phyloP scores from a whole-genome alignment of 2,888 invertebrate species.

The Melanchra persicariae region DNA sequence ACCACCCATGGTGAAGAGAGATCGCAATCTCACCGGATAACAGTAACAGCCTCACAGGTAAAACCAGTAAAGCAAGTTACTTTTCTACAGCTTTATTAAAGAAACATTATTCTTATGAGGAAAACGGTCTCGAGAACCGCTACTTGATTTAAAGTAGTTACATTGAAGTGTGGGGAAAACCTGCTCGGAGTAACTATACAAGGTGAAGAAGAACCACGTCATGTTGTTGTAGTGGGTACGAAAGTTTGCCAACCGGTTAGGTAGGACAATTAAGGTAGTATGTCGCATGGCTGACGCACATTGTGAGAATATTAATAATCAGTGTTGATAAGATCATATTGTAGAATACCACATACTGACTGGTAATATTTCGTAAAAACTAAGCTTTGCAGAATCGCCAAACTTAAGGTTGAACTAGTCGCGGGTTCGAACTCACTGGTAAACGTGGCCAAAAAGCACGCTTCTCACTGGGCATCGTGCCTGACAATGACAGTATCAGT shows the following conservation, averaged over 20 bases:
- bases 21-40: not conserved
- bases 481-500: too few species aligned
- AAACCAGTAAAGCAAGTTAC: conserved; percentile 19
- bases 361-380: too few species aligned
- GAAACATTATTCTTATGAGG: conserved; percentile 38
- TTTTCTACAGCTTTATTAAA: conserved; percentile 23
- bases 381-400: too few species aligned
- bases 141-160: not conserved
- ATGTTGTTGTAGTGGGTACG: not conserved
- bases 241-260: conserved; percentile 25
- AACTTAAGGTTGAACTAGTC: too few species aligned
- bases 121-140: conserved; percentile 35
- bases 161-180: conserved; percentile 38
- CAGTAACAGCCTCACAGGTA: not conserved
- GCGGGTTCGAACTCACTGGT: too few species aligned
- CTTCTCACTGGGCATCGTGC: too few species aligned
- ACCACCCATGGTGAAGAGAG: conserved; percentile 8
- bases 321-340: too few species aligned
- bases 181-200: not conserved
- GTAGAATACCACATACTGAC: too few species aligned
- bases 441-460: too few species aligned
- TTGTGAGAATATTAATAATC: not conserved
- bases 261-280: not conserved
- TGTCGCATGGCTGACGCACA: not conserved
- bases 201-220: not conserved